phyloP scores from a whole-genome alignment of 2,888 invertebrate species.

The Hemaris fuciformis region DNA sequence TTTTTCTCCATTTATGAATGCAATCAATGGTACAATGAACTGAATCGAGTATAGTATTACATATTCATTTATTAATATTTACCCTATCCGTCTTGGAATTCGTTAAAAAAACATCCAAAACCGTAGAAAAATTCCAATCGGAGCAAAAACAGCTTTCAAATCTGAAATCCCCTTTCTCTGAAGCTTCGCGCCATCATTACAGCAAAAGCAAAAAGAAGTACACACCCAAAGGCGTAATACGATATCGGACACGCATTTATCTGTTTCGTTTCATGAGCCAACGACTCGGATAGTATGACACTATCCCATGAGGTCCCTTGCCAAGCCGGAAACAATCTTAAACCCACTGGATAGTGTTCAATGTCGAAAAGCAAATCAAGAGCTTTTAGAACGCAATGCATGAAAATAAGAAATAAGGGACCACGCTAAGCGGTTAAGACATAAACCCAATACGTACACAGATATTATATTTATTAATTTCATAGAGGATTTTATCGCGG shows the following conservation, averaged over 20 bases:
- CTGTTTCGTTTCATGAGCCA: conserved; percentile 71
- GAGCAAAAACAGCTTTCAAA: neutral
- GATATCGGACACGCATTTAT: conserved; percentile 73
- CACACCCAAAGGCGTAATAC: conserved; percentile 55
- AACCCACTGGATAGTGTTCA: conserved; percentile 29
- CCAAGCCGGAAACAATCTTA: conserved; percentile 34
- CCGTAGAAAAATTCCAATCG: neutral
- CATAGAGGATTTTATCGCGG: neutral
- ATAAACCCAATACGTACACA: conserved; percentile 12
- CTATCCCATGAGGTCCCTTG: conserved; percentile 43
- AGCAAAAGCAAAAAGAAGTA: conserved; percentile 43
- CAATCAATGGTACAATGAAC: too few relatives aligned
- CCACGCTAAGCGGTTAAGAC: conserved; percentile 50
- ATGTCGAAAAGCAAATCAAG: conserved; percentile 27
- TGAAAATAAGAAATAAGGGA: conserved; percentile 63
- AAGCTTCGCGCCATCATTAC: conserved; percentile 25
- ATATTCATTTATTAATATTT: neutral
- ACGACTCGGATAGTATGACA: conserved; percentile 70
- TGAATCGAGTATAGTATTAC: neutral
- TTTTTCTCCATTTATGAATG: too few relatives aligned
- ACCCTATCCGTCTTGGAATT: neutral
- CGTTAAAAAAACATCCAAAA: neutral
- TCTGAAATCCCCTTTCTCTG: neutral
- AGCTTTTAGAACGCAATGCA: conserved; percentile 44
- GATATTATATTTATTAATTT: conserved; percentile 1